A percentile compares a stretch with the other conserved stretches of the same genome.
Evolutionary conservation across 2,113 vertebrate genomes (phyloP).

Genomic region (Caranx ignobilis): DNA sequence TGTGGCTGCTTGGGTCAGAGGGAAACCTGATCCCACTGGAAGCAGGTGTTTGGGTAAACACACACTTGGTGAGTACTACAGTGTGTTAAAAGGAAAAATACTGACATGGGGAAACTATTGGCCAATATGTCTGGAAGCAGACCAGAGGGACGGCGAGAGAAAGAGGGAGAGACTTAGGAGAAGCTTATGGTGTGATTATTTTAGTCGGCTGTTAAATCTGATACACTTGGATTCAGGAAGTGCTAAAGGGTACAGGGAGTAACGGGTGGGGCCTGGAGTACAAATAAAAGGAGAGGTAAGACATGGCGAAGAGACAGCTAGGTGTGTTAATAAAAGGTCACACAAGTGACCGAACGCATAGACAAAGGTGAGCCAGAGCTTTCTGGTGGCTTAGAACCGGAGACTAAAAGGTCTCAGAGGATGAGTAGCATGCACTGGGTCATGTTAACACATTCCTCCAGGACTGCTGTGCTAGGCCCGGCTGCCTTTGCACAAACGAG

Average conservation of each 20-base stretch:
- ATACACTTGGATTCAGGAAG: slow-evolving; percentile 66
- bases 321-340: slow-evolving; percentile 63
- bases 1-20: slow-evolving; percentile 35
- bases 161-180: not conserved
- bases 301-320: slow-evolving; percentile 13
- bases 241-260: slow-evolving; percentile 54
- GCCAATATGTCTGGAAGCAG: slow-evolving; percentile 54
- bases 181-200: slow-evolving; percentile 72
- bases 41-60: slow-evolving; percentile 74
- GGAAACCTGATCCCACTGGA: slow-evolving; percentile 51
- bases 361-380: slow-evolving; percentile 57
- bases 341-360: slow-evolving; percentile 49
- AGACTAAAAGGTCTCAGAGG: slow-evolving; percentile 64
- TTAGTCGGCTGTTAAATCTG: slow-evolving; percentile 78
- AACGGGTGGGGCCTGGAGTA: slow-evolving; percentile 29
- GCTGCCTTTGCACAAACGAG: slow-evolving; percentile 49
- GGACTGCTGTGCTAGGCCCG: slow-evolving; percentile 57
- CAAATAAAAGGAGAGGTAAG: slow-evolving; percentile 46
- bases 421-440: slow-evolving; percentile 57
- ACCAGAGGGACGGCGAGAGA: slow-evolving; percentile 42
- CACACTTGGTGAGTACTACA: slow-evolving; percentile 61
- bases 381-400: slow-evolving; percentile 51
- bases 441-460: slow-evolving; percentile 76
- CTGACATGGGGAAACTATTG: slow-evolving; percentile 57
- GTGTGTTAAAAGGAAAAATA: slow-evolving; percentile 68